Percentiles rank a stretch among this genome's conserved stretches.
These are phyloP conservation scores for Callipepla californica DNA, from an alignment of 2,113 vertebrate species.

Conservation along the genomic window DNA sequence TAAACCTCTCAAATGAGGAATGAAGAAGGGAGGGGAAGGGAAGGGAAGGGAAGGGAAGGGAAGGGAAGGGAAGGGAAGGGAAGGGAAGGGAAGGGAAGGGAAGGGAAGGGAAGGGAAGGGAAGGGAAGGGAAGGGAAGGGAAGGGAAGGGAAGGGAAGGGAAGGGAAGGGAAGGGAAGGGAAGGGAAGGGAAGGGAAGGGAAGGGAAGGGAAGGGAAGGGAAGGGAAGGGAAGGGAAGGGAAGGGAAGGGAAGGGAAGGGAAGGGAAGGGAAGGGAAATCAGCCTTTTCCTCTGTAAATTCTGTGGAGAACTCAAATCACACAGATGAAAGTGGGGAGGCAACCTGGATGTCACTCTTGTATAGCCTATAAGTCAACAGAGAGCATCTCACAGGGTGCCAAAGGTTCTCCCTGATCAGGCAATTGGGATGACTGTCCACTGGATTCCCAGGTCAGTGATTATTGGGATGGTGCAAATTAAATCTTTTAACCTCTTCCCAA, in stretches of 20 bases:
- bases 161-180: background rate
- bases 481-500: background rate
- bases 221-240: background rate
- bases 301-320: background rate
- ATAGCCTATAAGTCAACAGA: background rate
- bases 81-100: background rate
- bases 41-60: background rate
- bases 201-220: background rate
- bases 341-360: background rate
- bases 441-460: fast-evolving
- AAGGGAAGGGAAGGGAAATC: background rate
- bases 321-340: background rate
- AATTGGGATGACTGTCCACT: background rate
- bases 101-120: background rate
- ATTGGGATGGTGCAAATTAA: background rate
- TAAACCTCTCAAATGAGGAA: background rate
- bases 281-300: background rate
- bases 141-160: background rate
- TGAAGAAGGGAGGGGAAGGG: background rate
- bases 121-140: background rate
- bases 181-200: background rate
- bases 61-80: background rate
- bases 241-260: background rate
- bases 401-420: background rate
- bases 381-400: fast-evolving